A percentile compares a stretch with the other conserved stretches of the same genome.
These are phyloP conservation scores for Dermochelys coriacea DNA, from an alignment of 2,797 vertebrate genomes.

Conservation along the genomic window DNA sequence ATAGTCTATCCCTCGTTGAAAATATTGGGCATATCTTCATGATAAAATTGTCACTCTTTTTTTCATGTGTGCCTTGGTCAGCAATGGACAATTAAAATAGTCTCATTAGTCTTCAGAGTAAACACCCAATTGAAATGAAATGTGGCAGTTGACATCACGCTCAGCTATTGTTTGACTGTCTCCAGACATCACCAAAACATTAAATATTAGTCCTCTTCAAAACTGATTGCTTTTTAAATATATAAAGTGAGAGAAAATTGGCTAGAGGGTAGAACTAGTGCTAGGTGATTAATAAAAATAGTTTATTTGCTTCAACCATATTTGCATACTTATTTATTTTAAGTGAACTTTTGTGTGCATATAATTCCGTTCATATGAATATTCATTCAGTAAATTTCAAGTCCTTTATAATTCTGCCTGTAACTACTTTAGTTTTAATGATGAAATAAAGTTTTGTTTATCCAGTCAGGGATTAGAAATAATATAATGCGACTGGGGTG, in stretches of 20 bases:
- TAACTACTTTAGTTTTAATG: too few relatives aligned
- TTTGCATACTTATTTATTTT: accelerated
- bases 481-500: background rate
- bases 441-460: background rate
- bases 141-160: background rate
- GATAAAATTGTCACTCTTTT: background rate
- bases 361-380: background rate
- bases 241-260: background rate
- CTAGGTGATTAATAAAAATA: background rate
- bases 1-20: background rate
- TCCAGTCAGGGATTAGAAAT: accelerated
- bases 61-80: background rate
- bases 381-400: background rate
- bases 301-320: background rate
- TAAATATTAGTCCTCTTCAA: background rate
- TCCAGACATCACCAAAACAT: background rate
- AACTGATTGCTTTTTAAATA: background rate
- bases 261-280: background rate
- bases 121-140: background rate
- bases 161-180: background rate
- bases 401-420: background rate
- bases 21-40: background rate
- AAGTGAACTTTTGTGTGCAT: background rate
- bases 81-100: background rate
- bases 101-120: accelerated